Conservation (phyloP, 2,888 invertebrate genomes). For the Acrobeloides nanus region DNA sequence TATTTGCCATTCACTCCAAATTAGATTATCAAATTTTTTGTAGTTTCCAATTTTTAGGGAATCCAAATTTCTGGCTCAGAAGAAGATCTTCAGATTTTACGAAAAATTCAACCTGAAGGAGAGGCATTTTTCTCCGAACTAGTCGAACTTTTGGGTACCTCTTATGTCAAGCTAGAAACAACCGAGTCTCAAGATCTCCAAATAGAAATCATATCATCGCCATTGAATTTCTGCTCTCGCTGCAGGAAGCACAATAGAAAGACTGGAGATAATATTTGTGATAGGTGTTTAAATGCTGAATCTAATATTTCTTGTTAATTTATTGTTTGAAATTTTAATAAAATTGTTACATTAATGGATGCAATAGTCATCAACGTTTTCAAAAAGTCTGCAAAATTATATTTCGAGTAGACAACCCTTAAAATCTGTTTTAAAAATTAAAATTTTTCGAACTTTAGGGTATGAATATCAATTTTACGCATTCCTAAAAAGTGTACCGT, state of each 20-base stretch:
- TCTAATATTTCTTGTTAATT: slow-evolving; percentile 2
- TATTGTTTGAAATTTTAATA: slow-evolving; percentile 3
- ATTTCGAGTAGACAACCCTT: no score
- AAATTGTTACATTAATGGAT: not conserved
- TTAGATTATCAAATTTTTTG: no score
- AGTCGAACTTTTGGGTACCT: slow-evolving; percentile 25
- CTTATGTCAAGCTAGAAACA: slow-evolving; percentile 6
- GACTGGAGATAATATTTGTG: slow-evolving; percentile 7
- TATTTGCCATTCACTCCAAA: no score
- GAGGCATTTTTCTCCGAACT: slow-evolving; percentile 14
- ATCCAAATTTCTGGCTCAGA: not conserved
- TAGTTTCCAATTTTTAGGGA: not conserved
- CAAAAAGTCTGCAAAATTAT: not conserved
- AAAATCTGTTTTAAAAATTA: no score
- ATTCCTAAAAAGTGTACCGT: no score
- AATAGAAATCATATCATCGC: not conserved
- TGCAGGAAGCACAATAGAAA: slow-evolving; percentile 12
- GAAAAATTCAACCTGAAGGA: not conserved
- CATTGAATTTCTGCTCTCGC: slow-evolving; percentile 4
- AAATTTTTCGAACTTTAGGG: no score
- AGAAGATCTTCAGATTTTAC: not conserved
- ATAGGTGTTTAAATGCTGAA: slow-evolving; percentile 7
- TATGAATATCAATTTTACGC: no score
- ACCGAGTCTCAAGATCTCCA: not conserved
- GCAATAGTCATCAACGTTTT: not conserved